Evolutionary conservation across 2,797 vertebrate species (phyloP), one percentile per base, ranked within the genome.

Genomic region (Philypnodon macrostomus): DNA sequence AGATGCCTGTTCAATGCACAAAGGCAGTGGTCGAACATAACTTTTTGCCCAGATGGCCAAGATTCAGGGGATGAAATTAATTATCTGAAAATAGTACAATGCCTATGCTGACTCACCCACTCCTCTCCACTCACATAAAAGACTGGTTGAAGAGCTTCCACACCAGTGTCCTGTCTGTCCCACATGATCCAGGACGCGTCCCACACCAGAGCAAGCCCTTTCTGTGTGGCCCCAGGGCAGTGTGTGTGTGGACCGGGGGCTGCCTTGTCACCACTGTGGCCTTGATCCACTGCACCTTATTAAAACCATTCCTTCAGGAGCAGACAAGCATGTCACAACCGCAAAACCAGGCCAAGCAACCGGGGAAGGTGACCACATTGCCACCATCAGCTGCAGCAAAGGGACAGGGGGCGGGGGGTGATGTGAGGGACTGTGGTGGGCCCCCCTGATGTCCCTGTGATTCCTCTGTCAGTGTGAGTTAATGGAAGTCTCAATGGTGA

Each of bases 241-340:
- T 77, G 79, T 80, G 81, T 53, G 84, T 13, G 23, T 19, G 11
- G 17, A 84, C 88, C 79, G 88, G 85, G 81, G 84, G 72, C 86
- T 88, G 87, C 70, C 83, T n/a, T 88, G 88, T 88, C 88, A 88
- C 91, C 88, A 90, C 85, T 78, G 78, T 89, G 75, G 81, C 91
- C 90, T 77, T 75, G 75, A 76, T 81, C 73, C 76, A 87, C 87
- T 85, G 87, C 72, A 80, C 89, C 91, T 93, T 93, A 93, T 93
- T 94, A 95, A 92, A 94, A 84, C 90, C 91, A 92, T 93, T 92
- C 89, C 88, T 92, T 88, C 89, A 89, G 90, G 86, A 81, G 90
- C 88, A 89, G 90, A 90, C 83, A 88, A 93, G 85, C 87, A 87
- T 90, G 90, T 91, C 90, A 88, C 85, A 85, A 88, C 83, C 82